Conservation (phyloP, 2,888 invertebrate species). For the Hydropsyche betteni region DNA sequence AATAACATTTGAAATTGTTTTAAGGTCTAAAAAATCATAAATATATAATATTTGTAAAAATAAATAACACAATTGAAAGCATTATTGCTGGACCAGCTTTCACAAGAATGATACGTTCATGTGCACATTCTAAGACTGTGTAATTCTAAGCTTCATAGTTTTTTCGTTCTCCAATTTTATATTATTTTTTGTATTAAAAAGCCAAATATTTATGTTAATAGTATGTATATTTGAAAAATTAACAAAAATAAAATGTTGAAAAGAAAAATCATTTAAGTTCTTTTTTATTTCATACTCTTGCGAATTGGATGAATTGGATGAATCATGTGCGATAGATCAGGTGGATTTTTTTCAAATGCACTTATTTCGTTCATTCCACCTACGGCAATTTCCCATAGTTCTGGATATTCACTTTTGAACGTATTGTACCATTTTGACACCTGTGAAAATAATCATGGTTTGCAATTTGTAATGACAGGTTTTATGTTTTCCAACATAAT, state of each 20-base stretch:
- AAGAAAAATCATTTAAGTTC: background rate
- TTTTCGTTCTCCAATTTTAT: background rate
- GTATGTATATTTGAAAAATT: background rate
- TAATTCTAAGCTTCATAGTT: background rate
- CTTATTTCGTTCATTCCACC: conserved; percentile 75
- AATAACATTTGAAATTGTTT: no score
- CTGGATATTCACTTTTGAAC: conserved; percentile 74
- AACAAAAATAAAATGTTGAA: background rate
- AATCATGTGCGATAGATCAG: conserved; percentile 73
- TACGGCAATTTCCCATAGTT: conserved; percentile 75
- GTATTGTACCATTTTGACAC: conserved; percentile 74
- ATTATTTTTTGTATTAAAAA: background rate
- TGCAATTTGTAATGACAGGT: background rate
- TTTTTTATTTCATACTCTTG: conserved; percentile 55
- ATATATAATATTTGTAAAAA: no score
- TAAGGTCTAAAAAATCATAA: no score
- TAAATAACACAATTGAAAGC: no score
- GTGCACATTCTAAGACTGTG: background rate
- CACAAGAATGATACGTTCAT: no score
- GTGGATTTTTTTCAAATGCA: conserved; percentile 75
- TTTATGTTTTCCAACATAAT: no score
- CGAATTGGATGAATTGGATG: conserved; percentile 79
- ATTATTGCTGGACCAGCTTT: no score
- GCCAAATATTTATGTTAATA: no score
- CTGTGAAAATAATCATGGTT: conserved; percentile 53